Evolutionary conservation across 2,113 vertebrate species (phyloP), one percentile per base, ranked within the genome.

Genomic region (Strigops habroptila): DNA sequence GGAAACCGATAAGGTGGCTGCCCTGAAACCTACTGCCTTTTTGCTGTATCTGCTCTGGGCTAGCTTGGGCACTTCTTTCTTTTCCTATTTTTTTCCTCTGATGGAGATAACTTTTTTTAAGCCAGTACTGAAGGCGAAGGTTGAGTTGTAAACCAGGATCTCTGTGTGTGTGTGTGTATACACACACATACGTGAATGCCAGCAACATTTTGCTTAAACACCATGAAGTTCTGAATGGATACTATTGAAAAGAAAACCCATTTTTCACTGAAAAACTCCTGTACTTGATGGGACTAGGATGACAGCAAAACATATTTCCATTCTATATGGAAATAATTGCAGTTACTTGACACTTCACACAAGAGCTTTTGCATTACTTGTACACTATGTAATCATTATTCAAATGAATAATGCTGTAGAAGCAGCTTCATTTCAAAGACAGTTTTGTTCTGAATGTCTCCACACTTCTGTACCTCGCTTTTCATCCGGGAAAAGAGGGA

Each of bases 1-100:
- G 91, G 96, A 98, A 82, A 91, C 78, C 0, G 14, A 98, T 96
- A 97, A 98, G 98, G 98, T 98, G 97, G 97, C 95, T 97, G 97
- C 97, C 96, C 96, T 93, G 95, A 97, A 92, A 95, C 93, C 93
- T 97, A 78, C 95, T 93, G 91, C 75, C 60, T 91, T 90, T 90
- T 87, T 1, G 23, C 90, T 90, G 28, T 57, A 89, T 80, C 94
- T 97, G 91, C 86, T 92, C 12, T 75, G 74, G 94, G 77, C 91
- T 95, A 82, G 88, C 96, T 93, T 89, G 85, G 44, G 86, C 59
- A 25, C 15, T 95, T 93, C 73, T 86, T 88, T 70, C 68, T 88
- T 59, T 51, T 78, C 17, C 3, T 37, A 49, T 70, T 68, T 19
- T 8, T 13, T 60, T 60, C 6, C 37, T 57, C 41, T n/a, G 11